Evolutionary conservation across 2,113 vertebrate genomes (phyloP).

Genomic region (Felis chaus): DNA sequence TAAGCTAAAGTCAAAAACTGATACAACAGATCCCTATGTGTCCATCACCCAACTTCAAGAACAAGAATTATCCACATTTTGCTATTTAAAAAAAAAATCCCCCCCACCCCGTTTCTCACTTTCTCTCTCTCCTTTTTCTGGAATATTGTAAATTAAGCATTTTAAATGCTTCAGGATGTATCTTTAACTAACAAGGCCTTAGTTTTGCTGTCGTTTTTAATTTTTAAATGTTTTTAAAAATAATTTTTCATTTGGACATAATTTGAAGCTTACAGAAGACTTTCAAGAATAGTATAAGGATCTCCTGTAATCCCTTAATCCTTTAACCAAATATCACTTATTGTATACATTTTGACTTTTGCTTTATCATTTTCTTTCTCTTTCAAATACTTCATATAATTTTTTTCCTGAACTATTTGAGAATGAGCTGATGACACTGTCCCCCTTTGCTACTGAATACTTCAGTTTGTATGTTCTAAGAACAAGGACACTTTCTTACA

Average conservation of each 20-base stretch:
- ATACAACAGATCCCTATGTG: neutral
- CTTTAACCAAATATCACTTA: neutral
- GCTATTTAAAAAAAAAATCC: neutral
- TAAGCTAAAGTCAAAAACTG: neutral
- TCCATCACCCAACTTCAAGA: neutral
- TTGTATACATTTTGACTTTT: neutral
- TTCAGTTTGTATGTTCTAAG: neutral
- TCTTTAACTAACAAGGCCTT: neutral
- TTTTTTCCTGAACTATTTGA: neutral
- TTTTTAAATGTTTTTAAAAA: neutral
- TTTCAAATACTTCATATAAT: neutral
- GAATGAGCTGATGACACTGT: neutral
- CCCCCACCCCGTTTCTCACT: fast-evolving
- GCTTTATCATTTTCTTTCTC: neutral
- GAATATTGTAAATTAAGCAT: neutral
- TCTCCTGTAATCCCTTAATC: neutral
- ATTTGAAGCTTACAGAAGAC: neutral
- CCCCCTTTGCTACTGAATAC: neutral
- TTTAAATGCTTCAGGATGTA: neutral
- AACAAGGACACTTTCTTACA: neutral
- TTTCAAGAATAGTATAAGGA: neutral
- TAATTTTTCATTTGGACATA: neutral
- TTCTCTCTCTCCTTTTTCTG: neutral
- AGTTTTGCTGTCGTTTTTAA: neutral
- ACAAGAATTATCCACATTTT: neutral